Conservation (phyloP, 1,140 invertebrate genomes). For the Sesamia nonagrioides region DNA sequence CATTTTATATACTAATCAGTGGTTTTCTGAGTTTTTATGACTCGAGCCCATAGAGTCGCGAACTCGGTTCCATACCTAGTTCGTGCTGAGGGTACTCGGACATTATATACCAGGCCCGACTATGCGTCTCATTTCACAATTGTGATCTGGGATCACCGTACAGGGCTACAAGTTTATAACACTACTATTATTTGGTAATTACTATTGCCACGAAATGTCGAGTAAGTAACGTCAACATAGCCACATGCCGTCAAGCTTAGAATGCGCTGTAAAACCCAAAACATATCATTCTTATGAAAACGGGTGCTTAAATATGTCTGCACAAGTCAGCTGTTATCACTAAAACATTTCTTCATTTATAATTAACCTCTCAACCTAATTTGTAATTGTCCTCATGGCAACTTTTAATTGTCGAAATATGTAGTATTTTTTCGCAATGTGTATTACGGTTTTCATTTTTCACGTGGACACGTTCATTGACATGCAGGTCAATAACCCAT, state of each 20-base stretch:
- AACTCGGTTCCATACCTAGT: conserved; percentile 66
- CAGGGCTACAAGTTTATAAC: conserved; percentile 65
- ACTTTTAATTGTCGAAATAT: neutral
- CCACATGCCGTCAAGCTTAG: no score
- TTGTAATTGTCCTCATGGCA: neutral
- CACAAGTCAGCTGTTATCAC: conserved; percentile 8
- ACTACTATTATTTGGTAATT: neutral
- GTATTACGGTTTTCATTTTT: conserved; percentile 33
- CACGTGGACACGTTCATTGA: conserved; percentile 61
- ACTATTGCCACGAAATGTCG: neutral
- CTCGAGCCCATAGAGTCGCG: conserved; percentile 85
- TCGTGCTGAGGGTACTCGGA: conserved; percentile 86
- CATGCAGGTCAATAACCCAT: conserved; percentile 64
- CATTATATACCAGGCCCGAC: conserved; percentile 74
- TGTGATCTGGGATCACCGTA: conserved; percentile 81
- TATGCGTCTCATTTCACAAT: conserved; percentile 79
- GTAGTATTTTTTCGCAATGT: neutral
- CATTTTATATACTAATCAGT: neutral
- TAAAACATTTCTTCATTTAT: neutral
- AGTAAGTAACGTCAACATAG: neutral
- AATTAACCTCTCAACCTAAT: neutral
- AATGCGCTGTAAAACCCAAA: no score
- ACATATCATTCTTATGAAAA: no score
- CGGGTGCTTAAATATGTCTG: neutral
- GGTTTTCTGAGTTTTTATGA: neutral